Percentiles rank a stretch among this genome's conserved stretches.
phyloP scores from a whole-genome alignment of 2,113 vertebrate species.

The Apteryx mantelli region DNA sequence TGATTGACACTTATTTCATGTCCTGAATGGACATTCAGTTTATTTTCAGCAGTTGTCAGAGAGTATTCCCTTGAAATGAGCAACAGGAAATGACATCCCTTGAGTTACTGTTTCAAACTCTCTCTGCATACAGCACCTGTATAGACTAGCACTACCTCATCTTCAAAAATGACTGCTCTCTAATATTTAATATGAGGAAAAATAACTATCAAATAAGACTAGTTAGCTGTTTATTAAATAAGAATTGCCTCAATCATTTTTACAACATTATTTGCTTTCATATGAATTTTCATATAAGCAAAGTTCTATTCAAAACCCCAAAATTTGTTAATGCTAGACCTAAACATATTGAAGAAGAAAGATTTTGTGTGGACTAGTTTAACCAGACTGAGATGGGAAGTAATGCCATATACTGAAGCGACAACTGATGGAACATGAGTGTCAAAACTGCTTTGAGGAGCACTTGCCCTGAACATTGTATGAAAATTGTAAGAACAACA shows the following conservation, averaged over 20 bases:
- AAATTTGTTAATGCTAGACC: background rate
- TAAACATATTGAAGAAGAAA: background rate
- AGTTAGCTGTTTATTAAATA: background rate
- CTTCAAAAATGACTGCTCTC: background rate
- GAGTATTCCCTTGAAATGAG: background rate
- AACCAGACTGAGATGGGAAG: background rate
- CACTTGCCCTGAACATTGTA: background rate
- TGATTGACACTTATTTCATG: background rate
- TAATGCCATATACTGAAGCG: background rate
- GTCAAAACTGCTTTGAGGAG: background rate
- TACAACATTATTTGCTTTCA: accelerated
- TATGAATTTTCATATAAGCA: background rate
- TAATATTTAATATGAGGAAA: background rate
- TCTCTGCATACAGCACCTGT: background rate
- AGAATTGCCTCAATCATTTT: background rate
- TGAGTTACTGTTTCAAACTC: background rate
- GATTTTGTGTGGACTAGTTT: background rate
- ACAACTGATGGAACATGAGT: background rate
- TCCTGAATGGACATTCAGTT: background rate
- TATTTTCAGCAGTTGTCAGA: background rate
- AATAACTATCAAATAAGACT: background rate
- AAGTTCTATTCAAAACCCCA: background rate
- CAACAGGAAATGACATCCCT: background rate
- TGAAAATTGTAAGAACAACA: background rate
- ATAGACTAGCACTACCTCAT: background rate